These are phyloP conservation scores for Lamprotornis superbus DNA, from an alignment of 2,113 vertebrate species.

Conservation along the genomic window DNA sequence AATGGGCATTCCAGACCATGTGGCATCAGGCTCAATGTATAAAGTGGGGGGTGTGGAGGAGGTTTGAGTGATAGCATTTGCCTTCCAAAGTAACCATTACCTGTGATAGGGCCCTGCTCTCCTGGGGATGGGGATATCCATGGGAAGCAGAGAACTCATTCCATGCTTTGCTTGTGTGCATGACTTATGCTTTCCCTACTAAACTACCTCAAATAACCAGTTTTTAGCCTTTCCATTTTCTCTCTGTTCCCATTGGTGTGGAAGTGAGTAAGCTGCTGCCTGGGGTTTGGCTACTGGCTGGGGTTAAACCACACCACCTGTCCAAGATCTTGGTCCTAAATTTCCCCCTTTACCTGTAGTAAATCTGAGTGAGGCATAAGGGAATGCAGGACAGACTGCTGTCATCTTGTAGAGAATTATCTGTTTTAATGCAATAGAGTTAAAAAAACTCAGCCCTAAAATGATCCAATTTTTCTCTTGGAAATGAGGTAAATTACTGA, in stretches of 20 bases:
- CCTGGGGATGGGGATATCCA: neutral
- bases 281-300: neutral
- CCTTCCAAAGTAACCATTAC: no score
- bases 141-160: neutral
- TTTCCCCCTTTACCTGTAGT: neutral
- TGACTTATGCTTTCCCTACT: neutral
- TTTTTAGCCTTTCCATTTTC: neutral
- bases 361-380: neutral
- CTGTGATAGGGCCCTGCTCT: neutral
- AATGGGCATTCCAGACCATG: accelerated
- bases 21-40: accelerated
- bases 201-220: neutral
- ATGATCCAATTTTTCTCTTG: neutral
- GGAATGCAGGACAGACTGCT: neutral
- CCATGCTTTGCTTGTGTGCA: neutral
- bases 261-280: neutral
- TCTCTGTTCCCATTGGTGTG: neutral
- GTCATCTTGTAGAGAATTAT: neutral
- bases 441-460: neutral
- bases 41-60: accelerated
- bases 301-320: neutral
- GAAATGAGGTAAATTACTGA: neutral
- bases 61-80: neutral
- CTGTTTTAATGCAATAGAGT: neutral
- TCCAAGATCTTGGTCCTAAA: neutral